phyloP scores from a whole-genome alignment of 2,888 invertebrate species.

The Syrista parreyssii region DNA sequence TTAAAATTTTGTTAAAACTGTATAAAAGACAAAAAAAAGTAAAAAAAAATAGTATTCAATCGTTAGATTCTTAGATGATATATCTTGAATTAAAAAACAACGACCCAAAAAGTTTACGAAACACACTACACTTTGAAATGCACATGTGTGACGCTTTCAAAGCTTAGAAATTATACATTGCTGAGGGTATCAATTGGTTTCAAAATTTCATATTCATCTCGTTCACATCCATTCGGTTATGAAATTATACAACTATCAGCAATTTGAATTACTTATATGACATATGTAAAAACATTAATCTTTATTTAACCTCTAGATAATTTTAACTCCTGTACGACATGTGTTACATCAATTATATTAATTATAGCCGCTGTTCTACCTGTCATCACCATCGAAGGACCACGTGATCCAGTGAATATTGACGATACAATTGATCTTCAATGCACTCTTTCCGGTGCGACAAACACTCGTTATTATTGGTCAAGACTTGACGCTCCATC shows the following conservation, averaged over 20 bases:
- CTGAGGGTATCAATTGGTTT: background rate
- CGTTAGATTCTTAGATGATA: background rate
- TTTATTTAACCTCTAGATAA: background rate
- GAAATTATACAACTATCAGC: background rate
- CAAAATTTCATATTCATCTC: background rate
- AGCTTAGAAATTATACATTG: background rate
- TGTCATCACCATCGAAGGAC: slow-evolving; percentile 57
- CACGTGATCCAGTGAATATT: slow-evolving; percentile 67
- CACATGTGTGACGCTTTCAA: background rate
- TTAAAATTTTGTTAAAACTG: background rate
- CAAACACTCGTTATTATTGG: slow-evolving; percentile 68
- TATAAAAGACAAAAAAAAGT: background rate
- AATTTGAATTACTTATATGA: background rate
- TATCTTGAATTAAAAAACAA: background rate
- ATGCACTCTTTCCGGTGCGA: slow-evolving; percentile 71
- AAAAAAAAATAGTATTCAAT: background rate
- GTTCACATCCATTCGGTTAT: background rate
- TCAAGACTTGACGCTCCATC: slow-evolving; percentile 68
- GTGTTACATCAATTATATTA: background rate
- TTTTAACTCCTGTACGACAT: background rate
- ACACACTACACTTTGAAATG: background rate
- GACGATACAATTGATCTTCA: slow-evolving; percentile 75
- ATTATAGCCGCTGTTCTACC: slow-evolving; percentile 49
- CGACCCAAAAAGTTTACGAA: background rate
- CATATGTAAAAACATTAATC: background rate